Percentiles rank a stretch among this genome's conserved stretches.
Conservation (phyloP, 2,797 vertebrate species). For the Lophius americanus region DNA sequence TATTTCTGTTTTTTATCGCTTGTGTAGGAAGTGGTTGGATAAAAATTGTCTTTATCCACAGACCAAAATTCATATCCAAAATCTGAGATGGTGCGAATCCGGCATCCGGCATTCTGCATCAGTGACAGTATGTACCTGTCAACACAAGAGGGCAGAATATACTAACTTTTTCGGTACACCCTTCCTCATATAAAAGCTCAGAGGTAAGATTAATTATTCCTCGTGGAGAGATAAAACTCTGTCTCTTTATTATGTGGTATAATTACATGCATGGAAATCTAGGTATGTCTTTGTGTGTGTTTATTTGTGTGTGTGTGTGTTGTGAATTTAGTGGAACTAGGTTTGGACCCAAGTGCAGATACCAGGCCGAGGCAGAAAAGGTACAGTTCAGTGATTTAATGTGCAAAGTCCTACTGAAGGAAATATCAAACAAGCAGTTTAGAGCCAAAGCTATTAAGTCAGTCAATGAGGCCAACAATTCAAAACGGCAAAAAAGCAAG, state of each 20-base stretch:
- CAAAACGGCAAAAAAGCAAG: no score
- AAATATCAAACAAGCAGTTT: no score
- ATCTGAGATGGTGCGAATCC: neutral
- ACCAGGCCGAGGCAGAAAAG: no score
- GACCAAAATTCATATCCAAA: neutral
- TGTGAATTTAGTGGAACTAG: no score
- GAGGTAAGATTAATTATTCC: neutral
- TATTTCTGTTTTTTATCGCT: neutral
- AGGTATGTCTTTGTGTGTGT: no score
- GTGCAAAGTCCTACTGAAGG: no score
- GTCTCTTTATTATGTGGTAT: neutral
- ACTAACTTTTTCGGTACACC: slow-evolving; percentile 1
- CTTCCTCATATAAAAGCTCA: fast-evolving
- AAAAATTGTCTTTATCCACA: neutral
- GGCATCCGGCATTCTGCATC: neutral
- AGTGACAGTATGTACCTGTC: neutral
- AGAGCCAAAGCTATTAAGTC: no score
- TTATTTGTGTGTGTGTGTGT: no score
- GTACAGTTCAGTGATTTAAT: no score
- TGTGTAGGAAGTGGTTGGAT: neutral
- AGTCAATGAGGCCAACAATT: no score
- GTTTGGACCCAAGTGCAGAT: no score
- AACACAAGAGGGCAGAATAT: slow-evolving; percentile 57
- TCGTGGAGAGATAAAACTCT: neutral
- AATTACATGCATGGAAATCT: neutral